Evolutionary conservation across 2,888 invertebrate genomes (phyloP), one percentile per base, ranked within the genome.

Genomic region (Pterostichus madidus): DNA sequence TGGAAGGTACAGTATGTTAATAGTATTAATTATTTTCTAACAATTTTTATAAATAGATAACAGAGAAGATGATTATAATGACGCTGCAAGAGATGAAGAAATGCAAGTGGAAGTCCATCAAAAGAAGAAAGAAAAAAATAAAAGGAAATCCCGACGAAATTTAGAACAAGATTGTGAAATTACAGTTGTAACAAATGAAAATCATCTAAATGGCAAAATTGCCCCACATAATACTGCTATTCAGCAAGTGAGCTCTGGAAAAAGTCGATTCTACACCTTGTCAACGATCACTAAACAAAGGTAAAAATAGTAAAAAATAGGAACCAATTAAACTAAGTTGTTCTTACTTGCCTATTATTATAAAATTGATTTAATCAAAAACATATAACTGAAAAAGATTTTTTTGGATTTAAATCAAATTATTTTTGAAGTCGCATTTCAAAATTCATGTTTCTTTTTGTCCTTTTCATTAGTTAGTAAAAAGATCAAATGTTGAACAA

Each of bases 101-200:
- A 86, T 83, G 7, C 77, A 84, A 46, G 77, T 84, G 1, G 84
- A 85, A 77, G 85, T 80, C 68, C 83, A 85, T 8, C 73, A 79
- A 39, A 84, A 83, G 56, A 77, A 84, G 73, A 77, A 81, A 15
- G 85, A 85, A 64, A 86, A 84, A 80, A 86, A 86, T 75, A 87
- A 86, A 49, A 86, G 86, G 44, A 84, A 53, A 81, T 78, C 83
- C 68, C 83, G 86, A 80, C 80, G 85, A 11, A 61, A 76, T n/a
- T 80, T 52, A 5, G 84, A 84, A 10, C 87, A 86, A 84, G 79
- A 46, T 35, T 35, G 39, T n/a, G 68, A 68, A 68, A 31, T 68
- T 8, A 87, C 86, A 2, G 84, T 88, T 6, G 86, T 84, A 0
- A 85, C 86, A 61, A 87, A 88, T 79, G 84, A 85, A 11, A 86